These are phyloP conservation scores for Mya arenaria DNA, from an alignment of 1,140 invertebrate species.

Conservation along the genomic window DNA sequence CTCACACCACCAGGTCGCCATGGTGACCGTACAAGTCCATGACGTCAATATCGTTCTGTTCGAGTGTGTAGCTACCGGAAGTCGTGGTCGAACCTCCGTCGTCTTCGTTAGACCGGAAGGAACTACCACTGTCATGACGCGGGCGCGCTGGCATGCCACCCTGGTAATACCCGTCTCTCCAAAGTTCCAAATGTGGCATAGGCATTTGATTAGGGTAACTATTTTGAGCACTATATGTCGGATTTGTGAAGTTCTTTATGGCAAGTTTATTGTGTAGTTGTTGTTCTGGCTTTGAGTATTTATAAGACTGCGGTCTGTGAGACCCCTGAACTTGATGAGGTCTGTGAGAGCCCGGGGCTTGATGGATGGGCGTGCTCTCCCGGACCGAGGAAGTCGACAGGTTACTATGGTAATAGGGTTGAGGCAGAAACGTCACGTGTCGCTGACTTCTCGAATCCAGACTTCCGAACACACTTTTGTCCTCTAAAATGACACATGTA, in stretches of 20 bases:
- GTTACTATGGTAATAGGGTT: background rate
- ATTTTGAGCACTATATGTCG: constrained; percentile 2
- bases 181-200: background rate
- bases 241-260: constrained; percentile 37
- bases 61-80: constrained; percentile 46
- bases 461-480: background rate
- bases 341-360: no score
- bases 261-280: no score
- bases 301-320: no score
- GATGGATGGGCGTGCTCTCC: background rate
- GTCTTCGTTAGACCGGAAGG: constrained; percentile 48
- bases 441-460: background rate
- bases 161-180: constrained; percentile 13
- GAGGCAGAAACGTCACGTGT: background rate
- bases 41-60: constrained; percentile 26
- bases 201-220: background rate
- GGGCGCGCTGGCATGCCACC: constrained; percentile 22
- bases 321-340: no score
- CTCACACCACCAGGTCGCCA: constrained; percentile 50
- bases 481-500: no score
- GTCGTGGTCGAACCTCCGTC: constrained; percentile 35
- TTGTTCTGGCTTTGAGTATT: no score
- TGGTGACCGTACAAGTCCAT: constrained; percentile 4
- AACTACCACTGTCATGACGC: constrained; percentile 52
- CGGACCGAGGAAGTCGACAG: background rate